Base-by-base conservation (phyloP, 2,113 vertebrate genomes). In the Saccopteryx leptura region DNA sequence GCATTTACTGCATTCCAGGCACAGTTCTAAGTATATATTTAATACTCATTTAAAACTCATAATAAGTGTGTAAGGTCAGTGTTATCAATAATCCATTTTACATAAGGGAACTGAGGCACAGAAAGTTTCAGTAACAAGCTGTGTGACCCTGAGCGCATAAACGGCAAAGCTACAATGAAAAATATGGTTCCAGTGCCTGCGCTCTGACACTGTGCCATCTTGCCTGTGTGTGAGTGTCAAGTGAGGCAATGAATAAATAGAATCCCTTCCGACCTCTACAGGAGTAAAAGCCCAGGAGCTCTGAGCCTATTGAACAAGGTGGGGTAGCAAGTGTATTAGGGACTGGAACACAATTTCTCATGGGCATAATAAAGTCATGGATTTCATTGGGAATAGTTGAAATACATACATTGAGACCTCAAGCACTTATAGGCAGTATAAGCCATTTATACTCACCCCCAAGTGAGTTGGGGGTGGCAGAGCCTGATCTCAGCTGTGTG, bases 101-200 rank as follows among this genome's bases (percentile, higher is more conserved):
- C 18, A 56, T 58, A 46, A 28, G 9, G 54, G 39, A 80, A 50
- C 33, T 23, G 74, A 95, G 54, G 26, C 31, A 80, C 23, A 28
- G 71, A 95, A 93, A 91, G 15, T 1, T 54, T 89, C 18, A 91
- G 10, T 54, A 56, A 90, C 15, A 54, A 46, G 46, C 50, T 60
- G 0, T 58, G 23, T 68, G 69, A 94, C 50, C 50, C 92, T 78
- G 54, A 94, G 13, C 48, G 66, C 50, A 12, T 76, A 74, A 60
- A 60, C 78, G 86, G 54, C 79, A 94, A 91, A 89, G 75, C 69
- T 74, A 83, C n/a, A 18, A 54, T 91, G 82, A 39, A 50, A 66
- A 21, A 63, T 60, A 61, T 76, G 15, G 48, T 46, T 76, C 15
- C 31, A 33, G 4, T 46, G 17, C 78, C 56, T 61, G 23, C 19